Base-by-base conservation (phyloP, 2,797 vertebrate genomes). In the Serranus cabrilla region DNA sequence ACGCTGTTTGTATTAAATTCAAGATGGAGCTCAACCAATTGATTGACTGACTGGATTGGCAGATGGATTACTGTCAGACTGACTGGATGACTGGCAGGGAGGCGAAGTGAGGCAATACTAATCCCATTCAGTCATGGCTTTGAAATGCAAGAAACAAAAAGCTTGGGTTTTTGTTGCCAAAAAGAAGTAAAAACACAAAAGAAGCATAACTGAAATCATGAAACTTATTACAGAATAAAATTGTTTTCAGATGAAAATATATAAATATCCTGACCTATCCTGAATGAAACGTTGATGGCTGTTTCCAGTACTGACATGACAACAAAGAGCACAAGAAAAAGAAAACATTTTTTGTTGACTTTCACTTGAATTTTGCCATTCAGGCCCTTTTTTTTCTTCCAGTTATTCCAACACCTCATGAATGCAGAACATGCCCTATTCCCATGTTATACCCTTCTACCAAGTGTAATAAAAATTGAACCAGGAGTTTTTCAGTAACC, bases 21-120 rank as follows among this genome's bases (percentile, higher is more conserved):
- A 89, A 77, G 69, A 87, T 74, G 76, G 78, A 86, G 71, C 80
- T 84, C 49, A 61, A 80, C 81, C 74, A 59, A 78, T 81, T 91
- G 91, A 91, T 90, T 89, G 90, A 89, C 84, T 80, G 88, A 81
- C 87, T 83, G 82, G 80, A 85, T 89, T 86, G 86, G 84, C 82
- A 81, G 81, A 87, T 83, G 82, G 78, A 88, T 89, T 84, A 82
- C 78, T 78, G 76, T 76, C 67, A 73, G 85, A 74, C 75, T 86
- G 82, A 80, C 76, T 74, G 62, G 43, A 64, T 81, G 80, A 88
- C 58, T 81, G 84, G 68, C 71, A 77, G 82, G 18, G 43, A 72
- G 72, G 66, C 13, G 12, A 42, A 23, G 56, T 54, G 46, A 71
- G 78, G 74, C 71, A 71, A 75, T 34, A n/a, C 70, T 71, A 79